Base-by-base conservation (phyloP, 2,113 vertebrate genomes). In the Anser cygnoides region DNA sequence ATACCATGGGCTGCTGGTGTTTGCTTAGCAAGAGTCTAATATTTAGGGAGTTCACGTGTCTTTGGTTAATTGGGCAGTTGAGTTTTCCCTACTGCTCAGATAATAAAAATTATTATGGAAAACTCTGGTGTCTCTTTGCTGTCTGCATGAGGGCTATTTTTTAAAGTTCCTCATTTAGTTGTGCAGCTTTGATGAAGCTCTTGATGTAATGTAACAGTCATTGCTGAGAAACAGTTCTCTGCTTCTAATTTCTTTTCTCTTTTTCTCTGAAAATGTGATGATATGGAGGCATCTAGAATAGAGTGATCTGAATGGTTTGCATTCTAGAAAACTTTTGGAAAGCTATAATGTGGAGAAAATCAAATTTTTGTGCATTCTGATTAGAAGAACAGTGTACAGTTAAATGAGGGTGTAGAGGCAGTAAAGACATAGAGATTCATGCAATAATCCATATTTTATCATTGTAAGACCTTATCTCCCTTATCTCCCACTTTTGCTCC, bases 1-100 rank as follows among this genome's bases (percentile, higher is more conserved):
- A 23, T 22, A 22, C 18, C 0, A 0, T 49, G 44, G 54, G 26
- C 17, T 86, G 37, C 25, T 72, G 14, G 1, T 7, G 4, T 46
- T 79, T 85, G 11, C 22, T 68, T 72, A 7, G 7, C 9, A 49
- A 8, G 22, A 29, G 18, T 39, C 23, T n/a, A 41, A 46, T 12
- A n/a, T 23, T 61, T 31, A 17, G 6, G 9, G 10, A 57, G 20
- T 35, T 77, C 29, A 13, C 7, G 4, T 31, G 73, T 31, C 54
- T 55, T 75, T 80, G 28, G 22, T 6, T 70, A 41, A 63, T 61
- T 13, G 44, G 29, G 10, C 16, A 89, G 29, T 26, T 20, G 33
- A 59, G n/a, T 2, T 43, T 82, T 84, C 22, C 14, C 29, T 83
- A 25, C 23, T 33, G 8, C 23, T 23, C 18, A 76, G 21, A 35